A percentile compares a stretch with the other conserved stretches of the same genome.
These are phyloP conservation scores for Setipinna tenuifilis DNA, from an alignment of 2,797 vertebrate species.

Conservation along the genomic window DNA sequence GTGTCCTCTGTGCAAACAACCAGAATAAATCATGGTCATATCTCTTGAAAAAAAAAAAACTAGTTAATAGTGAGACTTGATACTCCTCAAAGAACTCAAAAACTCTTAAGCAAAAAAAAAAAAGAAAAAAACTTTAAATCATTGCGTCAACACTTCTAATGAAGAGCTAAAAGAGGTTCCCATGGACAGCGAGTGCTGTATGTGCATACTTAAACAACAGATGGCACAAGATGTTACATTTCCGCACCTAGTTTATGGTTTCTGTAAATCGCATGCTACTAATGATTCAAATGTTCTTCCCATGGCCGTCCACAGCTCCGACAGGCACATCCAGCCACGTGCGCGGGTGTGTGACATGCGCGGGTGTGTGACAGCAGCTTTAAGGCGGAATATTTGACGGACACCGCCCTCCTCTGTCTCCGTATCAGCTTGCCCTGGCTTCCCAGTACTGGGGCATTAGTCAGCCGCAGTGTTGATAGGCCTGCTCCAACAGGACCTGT, in stretches of 20 bases:
- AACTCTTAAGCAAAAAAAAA: no score
- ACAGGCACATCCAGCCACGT: background rate
- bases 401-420: constrained; percentile 38
- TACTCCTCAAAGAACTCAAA: no score
- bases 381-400: constrained; percentile 17
- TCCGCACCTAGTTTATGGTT: background rate
- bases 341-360: background rate
- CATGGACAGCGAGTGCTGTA: no score
- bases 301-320: background rate
- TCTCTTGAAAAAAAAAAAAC: no score
- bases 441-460: constrained; percentile 53
- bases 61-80: no score
- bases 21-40: no score
- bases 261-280: background rate
- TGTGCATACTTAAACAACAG: background rate
- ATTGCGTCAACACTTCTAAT: no score
- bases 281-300: background rate
- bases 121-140: no score
- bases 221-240: background rate
- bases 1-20: no score
- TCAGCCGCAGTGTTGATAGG: constrained; percentile 53
- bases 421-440: constrained; percentile 43
- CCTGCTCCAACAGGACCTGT: constrained; percentile 42
- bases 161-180: no score
- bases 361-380: background rate